Percentiles rank a stretch among this genome's conserved stretches.
phyloP scores from a whole-genome alignment of 2,797 vertebrate species.

The Phataginus tricuspis region DNA sequence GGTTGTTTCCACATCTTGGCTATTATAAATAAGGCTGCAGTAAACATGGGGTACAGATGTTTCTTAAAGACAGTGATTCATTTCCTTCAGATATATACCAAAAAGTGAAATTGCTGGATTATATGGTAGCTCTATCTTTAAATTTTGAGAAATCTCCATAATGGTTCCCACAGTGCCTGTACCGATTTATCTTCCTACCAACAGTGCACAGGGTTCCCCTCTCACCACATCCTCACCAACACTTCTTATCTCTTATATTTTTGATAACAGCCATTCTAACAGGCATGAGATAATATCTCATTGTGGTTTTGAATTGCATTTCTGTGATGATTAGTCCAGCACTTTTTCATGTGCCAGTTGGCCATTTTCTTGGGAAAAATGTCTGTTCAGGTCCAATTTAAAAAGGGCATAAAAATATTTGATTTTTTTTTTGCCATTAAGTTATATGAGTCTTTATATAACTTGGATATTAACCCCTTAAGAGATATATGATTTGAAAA shows the following conservation, averaged over 20 bases:
- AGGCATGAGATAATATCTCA: neutral
- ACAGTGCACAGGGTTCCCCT: neutral
- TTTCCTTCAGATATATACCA: neutral
- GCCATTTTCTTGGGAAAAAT: neutral
- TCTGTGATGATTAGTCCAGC: neutral
- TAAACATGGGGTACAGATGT: neutral
- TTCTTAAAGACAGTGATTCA: neutral
- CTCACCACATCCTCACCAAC: neutral
- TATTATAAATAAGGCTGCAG: neutral
- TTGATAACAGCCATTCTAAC: neutral
- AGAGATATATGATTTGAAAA: neutral
- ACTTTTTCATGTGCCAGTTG: neutral
- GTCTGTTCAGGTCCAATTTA: neutral
- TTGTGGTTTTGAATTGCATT: neutral
- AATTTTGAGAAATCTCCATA: neutral
- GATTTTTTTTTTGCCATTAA: neutral
- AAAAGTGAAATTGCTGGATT: neutral
- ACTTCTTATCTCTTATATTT: no score
- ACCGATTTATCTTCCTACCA: neutral
- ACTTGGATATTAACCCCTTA: neutral
- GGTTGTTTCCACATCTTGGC: neutral
- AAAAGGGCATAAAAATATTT: no score
- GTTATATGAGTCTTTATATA: neutral
- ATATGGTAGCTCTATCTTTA: neutral
- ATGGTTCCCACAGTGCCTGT: neutral